Evolutionary conservation across 2,888 invertebrate genomes (phyloP).

Genomic region (Gnatocerus cornutus): DNA sequence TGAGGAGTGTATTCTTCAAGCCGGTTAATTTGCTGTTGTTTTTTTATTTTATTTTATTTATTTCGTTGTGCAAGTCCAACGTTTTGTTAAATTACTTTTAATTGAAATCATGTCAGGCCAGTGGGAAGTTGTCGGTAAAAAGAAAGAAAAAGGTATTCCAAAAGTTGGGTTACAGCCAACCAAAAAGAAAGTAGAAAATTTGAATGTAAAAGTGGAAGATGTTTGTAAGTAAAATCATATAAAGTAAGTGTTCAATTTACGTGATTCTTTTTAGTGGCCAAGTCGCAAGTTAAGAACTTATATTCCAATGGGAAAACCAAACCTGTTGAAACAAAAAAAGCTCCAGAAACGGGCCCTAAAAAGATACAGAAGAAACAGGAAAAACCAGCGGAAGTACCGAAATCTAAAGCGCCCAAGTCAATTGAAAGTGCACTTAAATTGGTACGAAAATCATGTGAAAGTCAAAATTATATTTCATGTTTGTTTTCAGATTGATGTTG

Average conservation of each 20-base stretch:
- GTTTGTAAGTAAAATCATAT: slow-evolving; percentile 75
- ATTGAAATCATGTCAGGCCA: slow-evolving; percentile 72
- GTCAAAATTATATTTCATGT: too few species aligned
- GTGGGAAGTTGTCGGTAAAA: slow-evolving; percentile 83
- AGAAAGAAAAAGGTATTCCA: slow-evolving; percentile 72
- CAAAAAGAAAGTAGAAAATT: slow-evolving; percentile 67
- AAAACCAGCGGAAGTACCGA: slow-evolving; percentile 72
- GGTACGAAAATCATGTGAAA: slow-evolving; percentile 67
- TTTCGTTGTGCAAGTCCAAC: neutral
- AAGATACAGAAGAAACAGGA: slow-evolving; percentile 73
- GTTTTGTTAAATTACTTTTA: slow-evolving; percentile 11
- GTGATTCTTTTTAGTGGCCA: slow-evolving; percentile 74
- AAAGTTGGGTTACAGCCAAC: slow-evolving; percentile 74
- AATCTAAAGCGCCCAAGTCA: slow-evolving; percentile 79
- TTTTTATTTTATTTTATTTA: slow-evolving; percentile 5
- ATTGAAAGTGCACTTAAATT: slow-evolving; percentile 77
- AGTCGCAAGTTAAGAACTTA: slow-evolving; percentile 80
- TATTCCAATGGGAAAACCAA: slow-evolving; percentile 77
- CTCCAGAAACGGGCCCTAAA: slow-evolving; percentile 68
- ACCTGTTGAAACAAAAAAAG: slow-evolving; percentile 59
- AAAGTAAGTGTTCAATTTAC: slow-evolving; percentile 18
- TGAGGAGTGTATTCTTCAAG: neutral
- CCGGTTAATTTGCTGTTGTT: slow-evolving; percentile 1
- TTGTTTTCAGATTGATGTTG: slow-evolving; percentile 75
- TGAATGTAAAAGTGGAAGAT: slow-evolving; percentile 82